Evolutionary conservation across 2,888 invertebrate genomes (phyloP).

Genomic region (Lasioglossum figueresi): DNA sequence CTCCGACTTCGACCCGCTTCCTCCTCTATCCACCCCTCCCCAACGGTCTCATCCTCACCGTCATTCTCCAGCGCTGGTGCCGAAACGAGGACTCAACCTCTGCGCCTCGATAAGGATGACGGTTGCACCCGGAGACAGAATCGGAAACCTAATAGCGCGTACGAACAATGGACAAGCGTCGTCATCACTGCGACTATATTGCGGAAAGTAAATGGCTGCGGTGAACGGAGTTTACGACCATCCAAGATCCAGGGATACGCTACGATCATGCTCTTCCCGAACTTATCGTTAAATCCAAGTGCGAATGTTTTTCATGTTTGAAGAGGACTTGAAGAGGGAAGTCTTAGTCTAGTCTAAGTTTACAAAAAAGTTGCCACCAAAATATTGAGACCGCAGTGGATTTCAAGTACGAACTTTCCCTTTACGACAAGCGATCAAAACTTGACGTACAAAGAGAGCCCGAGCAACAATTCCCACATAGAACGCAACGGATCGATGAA

Average conservation of each 20-base stretch:
- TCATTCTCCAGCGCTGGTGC: not conserved
- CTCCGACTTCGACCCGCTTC: conserved; percentile 29
- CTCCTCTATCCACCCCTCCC: conserved; percentile 11
- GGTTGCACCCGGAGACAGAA: conserved; percentile 53
- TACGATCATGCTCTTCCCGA: no score
- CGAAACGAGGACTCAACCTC: conserved; percentile 39
- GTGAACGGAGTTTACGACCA: conserved; percentile 43
- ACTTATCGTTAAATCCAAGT: no score
- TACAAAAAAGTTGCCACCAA: no score
- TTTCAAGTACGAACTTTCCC: not conserved
- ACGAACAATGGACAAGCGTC: conserved; percentile 80
- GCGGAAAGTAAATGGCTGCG: conserved; percentile 79
- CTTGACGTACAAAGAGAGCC: not conserved
- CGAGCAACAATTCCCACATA: not conserved
- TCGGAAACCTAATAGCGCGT: conserved; percentile 79
- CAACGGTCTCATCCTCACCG: not conserved
- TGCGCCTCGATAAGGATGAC: conserved; percentile 55
- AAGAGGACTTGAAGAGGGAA: not conserved
- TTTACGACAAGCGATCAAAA: not conserved
- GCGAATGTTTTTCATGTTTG: no score
- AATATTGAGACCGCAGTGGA: not conserved
- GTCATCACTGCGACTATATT: conserved; percentile 80
- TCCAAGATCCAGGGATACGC: conserved; percentile 12
- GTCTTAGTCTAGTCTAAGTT: no score
- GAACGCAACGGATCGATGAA: not conserved